Evolutionary conservation across 1,140 invertebrate species (phyloP).

Genomic region (Philotrypesis tridentata): DNA sequence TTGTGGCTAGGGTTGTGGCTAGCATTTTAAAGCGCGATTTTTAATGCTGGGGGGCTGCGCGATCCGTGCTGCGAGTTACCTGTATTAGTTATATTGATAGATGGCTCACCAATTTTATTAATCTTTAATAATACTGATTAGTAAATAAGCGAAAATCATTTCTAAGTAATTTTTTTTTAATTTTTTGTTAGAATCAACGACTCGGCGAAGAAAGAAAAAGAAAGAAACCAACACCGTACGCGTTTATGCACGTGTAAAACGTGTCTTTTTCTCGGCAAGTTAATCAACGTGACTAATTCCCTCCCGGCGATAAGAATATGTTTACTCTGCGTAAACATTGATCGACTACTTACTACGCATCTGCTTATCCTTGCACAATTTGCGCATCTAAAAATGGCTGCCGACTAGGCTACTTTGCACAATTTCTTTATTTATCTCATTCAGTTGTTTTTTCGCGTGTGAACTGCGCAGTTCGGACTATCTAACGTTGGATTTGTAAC

Average conservation of each 20-base stretch:
- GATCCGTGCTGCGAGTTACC: background rate
- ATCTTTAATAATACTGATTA: too few species aligned
- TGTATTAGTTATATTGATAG: too few species aligned
- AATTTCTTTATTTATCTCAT: background rate
- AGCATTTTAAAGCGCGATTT: constrained; percentile 5
- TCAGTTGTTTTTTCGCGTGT: background rate
- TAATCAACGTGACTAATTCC: constrained; percentile 29
- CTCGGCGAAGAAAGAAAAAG: too few species aligned
- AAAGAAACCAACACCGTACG: background rate
- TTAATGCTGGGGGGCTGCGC: background rate
- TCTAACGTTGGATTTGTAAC: background rate
- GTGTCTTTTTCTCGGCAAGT: background rate
- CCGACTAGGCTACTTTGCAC: background rate
- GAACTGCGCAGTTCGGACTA: background rate
- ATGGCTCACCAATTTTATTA: too few species aligned
- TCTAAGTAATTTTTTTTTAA: too few species aligned
- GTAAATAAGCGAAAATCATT: too few species aligned
- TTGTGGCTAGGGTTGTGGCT: background rate
- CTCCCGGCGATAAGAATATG: constrained; percentile 28
- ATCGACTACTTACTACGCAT: constrained; percentile 8
- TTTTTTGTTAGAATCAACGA: background rate
- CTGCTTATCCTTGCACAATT: constrained; percentile 17
- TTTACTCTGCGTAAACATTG: constrained; percentile 17
- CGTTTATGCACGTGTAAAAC: background rate
- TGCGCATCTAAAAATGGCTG: background rate